Base-by-base conservation (phyloP, 2,113 vertebrate species). In the Chlorodrepanis virens region DNA sequence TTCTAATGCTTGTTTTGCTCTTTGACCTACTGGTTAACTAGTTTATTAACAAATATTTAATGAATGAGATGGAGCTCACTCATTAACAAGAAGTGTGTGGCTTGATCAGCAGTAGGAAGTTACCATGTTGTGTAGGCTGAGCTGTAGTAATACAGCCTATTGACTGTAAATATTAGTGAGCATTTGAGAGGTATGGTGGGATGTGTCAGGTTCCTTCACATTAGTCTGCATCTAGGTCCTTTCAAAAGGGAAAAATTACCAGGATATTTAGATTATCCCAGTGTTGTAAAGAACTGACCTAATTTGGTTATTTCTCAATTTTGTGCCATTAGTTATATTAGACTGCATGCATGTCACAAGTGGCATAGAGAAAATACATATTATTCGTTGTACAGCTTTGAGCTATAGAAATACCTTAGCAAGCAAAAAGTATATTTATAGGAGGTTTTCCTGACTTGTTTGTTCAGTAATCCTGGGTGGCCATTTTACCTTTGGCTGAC, bases 1-100 rank as follows among this genome's bases (percentile, higher is more conserved):
- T 94, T 76, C 21, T 84, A 59, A 53, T 75, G 67, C 44, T 85
- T 77, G 15, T 57, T 93, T 78, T 91, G 50, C 60, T 89, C 70
- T 95, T 85, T 85, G 67, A 64, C 75, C 67, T 65, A 8, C 42
- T 69, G 15, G 29, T 64, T 92, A 80, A 65, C 57, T 83, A 1
- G 5, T 81, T 93, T 69, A 44, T 69, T 81, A 89, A 84, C 63
- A 94, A 63, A 28, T 10, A 13, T 35, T 23, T 87, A 5, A 33
- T 35, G 31, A 79, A 60, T 59, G 56, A 75, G 47, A 37, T 88
- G 40, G 39, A 87, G 33, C 37, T 68, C 2, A 5, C 39, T 68
- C 21, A 12, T 80, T 87, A 68, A 47, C 50, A 19, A 42, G 33
- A 31, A 75, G 53, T 45, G 35, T 59, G 27, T 60, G 81, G 14